Conservation (phyloP, 2,888 invertebrate species). For the Nowickia ferox region DNA sequence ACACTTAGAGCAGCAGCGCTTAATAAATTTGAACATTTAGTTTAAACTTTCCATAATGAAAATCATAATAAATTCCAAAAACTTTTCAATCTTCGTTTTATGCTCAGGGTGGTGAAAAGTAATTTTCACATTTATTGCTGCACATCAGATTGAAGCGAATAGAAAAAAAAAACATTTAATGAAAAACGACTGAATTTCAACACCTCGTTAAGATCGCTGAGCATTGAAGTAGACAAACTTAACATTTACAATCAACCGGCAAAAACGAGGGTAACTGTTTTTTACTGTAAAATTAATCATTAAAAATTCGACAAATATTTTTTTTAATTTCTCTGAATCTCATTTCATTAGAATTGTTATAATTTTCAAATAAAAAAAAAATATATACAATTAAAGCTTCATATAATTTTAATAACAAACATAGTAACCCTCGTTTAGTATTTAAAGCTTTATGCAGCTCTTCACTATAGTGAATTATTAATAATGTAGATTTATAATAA, state of each 20-base stretch:
- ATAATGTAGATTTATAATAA: conserved; percentile 38
- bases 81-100: conserved; percentile 46
- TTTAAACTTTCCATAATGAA: conserved; percentile 52
- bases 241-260: neutral
- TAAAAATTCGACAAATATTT: neutral
- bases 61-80: conserved; percentile 38
- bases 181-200: conserved; percentile 43
- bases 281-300: neutral
- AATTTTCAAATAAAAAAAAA: neutral
- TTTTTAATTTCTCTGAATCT: neutral
- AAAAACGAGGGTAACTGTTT: neutral
- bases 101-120: conserved; percentile 65
- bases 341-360: neutral
- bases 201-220: conserved; percentile 39
- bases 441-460: neutral
- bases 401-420: neutral
- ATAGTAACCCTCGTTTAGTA: neutral
- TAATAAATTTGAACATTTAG: conserved; percentile 13
- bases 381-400: neutral
- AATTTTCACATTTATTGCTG: conserved; percentile 50
- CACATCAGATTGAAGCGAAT: conserved; percentile 3
- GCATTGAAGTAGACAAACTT: conserved; percentile 1
- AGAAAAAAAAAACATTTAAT: neutral
- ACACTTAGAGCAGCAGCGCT: neutral
- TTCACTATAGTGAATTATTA: neutral